Evolutionary conservation across 2,888 invertebrate species (phyloP).

Genomic region (Pristionchus japonicus): DNA sequence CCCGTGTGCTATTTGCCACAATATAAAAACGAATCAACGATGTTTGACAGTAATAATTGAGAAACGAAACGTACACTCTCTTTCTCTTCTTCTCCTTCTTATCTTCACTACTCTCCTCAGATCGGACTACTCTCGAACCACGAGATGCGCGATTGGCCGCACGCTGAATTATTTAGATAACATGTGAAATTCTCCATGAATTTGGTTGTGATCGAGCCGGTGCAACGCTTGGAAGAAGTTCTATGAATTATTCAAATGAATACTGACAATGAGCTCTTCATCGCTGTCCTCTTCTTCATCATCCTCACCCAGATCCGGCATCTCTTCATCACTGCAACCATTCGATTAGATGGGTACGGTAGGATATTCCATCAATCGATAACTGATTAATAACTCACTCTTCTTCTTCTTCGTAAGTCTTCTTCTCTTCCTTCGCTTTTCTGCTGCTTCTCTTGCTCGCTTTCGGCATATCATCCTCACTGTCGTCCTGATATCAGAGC

Average conservation of each 20-base stretch:
- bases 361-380: background rate
- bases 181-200: no score
- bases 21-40: no score
- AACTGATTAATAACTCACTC: background rate
- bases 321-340: background rate
- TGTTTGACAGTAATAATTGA: no score
- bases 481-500: background rate
- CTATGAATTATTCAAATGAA: no score
- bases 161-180: no score
- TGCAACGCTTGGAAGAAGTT: no score
- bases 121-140: background rate
- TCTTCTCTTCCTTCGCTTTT: constrained; percentile 23
- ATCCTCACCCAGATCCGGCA: background rate
- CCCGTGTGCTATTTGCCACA: no score
- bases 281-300: constrained; percentile 17
- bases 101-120: background rate
- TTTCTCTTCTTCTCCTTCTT: constrained; percentile 11
- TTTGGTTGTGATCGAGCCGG: no score
- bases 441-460: background rate
- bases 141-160: background rate
- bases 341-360: background rate
- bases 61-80: background rate
- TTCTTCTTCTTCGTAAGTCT: background rate
- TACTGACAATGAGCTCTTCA: background rate
- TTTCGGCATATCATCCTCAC: background rate